A percentile compares a stretch with the other conserved stretches of the same genome.
Evolutionary conservation across 2,888 invertebrate species (phyloP).

Genomic region (Caenorhabditis drosophilae): DNA sequence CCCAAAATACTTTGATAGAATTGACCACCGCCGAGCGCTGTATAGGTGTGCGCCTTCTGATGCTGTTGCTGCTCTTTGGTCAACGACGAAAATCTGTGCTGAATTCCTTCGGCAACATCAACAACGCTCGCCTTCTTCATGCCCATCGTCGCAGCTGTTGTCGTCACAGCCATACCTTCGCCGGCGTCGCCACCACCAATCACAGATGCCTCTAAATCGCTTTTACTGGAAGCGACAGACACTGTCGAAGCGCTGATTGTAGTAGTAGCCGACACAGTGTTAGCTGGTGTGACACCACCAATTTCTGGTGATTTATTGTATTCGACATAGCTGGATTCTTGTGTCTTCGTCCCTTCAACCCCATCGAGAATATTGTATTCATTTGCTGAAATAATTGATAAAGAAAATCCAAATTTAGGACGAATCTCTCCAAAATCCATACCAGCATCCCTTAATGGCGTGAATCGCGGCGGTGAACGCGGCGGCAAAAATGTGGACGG

Average conservation of each 20-base stretch:
- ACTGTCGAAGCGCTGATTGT: constrained; percentile 7
- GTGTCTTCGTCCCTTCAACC: no score
- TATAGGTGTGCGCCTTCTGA: constrained; percentile 30
- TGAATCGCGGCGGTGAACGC: constrained; percentile 18
- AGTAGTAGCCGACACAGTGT: background rate
- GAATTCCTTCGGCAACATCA: constrained; percentile 18
- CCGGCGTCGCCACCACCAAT: no score
- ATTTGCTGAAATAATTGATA: no score
- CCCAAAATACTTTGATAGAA: constrained; percentile 50
- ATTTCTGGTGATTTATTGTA: constrained; percentile 17
- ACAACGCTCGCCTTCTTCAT: constrained; percentile 23
- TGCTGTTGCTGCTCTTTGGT: constrained; percentile 12
- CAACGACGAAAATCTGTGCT: constrained; percentile 10
- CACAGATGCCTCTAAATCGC: no score
- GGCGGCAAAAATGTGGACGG: constrained; percentile 27
- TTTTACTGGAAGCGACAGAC: no score
- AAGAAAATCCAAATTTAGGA: no score
- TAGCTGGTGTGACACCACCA: constrained; percentile 2
- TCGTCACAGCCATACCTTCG: constrained; percentile 7
- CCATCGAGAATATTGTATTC: no score
- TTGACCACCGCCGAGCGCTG: constrained; percentile 46
- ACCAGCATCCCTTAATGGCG: constrained; percentile 1
- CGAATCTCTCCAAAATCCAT: background rate
- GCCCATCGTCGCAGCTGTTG: constrained; percentile 22
- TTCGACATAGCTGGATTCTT: no score